Percentiles rank a stretch among this genome's conserved stretches.
Evolutionary conservation across 2,113 vertebrate species (phyloP).

Genomic region (Nesoenas mayeri): DNA sequence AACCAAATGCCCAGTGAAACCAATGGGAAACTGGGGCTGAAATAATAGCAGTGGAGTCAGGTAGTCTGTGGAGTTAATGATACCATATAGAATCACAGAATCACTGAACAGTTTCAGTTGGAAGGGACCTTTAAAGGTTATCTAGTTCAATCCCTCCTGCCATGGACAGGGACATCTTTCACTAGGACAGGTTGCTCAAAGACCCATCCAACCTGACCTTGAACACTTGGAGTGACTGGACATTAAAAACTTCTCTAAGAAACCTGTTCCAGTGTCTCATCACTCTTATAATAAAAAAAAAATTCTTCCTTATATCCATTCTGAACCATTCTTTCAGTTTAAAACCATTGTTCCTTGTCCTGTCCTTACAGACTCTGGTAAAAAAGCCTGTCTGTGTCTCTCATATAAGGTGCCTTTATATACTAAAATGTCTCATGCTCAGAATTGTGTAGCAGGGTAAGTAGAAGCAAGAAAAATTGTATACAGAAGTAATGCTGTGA

Average conservation of each 20-base stretch:
- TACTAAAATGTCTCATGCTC: not conserved
- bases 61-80: not conserved
- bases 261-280: not conserved
- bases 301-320: not conserved
- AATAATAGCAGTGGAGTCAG: not conserved
- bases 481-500: not conserved
- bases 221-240: not conserved
- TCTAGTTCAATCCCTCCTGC: accelerated
- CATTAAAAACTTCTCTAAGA: not conserved
- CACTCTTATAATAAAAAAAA: not conserved
- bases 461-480: not conserved
- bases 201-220: accelerated
- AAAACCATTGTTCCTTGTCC: not conserved
- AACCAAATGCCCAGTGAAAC: not conserved
- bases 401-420: not conserved
- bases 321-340: not conserved
- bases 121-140: not conserved
- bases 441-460: not conserved
- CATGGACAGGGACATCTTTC: not conserved
- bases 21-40: not conserved
- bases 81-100: not conserved
- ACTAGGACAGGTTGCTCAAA: not conserved
- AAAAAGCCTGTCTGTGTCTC: not conserved
- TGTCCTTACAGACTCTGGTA: not conserved
- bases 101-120: not conserved